phyloP scores from a whole-genome alignment of 2,797 vertebrate species.

The Pseudochaenichthys georgianus region DNA sequence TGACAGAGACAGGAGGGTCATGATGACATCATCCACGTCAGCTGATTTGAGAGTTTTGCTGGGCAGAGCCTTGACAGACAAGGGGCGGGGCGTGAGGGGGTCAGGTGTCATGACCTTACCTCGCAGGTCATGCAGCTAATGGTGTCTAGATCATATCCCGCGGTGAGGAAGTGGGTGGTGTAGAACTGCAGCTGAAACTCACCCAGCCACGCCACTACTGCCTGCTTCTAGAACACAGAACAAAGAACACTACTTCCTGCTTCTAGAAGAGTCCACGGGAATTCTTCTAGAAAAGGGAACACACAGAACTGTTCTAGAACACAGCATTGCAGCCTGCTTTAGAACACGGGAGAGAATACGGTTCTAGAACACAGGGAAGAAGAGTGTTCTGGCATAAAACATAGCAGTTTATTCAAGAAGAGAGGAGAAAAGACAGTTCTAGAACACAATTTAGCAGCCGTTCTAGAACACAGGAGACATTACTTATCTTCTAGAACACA shows the following conservation, averaged over 20 bases:
- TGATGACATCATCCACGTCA: conserved; percentile 80
- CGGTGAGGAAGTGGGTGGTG: conserved; percentile 95
- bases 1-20: conserved; percentile 79
- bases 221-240: conserved; percentile 92
- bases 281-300: conserved; percentile 53
- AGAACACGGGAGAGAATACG: conserved; percentile 20
- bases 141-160: conserved; percentile 97
- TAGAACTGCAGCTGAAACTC: conserved; percentile 99
- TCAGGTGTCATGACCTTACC: conserved; percentile 87
- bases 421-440: not conserved
- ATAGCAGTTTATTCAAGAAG: not conserved
- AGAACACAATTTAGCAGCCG: conserved; percentile 16
- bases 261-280: conserved; percentile 57
- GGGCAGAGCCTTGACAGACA: conserved; percentile 78
- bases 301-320: conserved; percentile 40
- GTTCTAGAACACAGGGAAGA: conserved; percentile 11
- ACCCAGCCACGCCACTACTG: conserved; percentile 95
- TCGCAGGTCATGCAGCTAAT: conserved; percentile 97
- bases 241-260: conserved; percentile 72
- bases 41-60: conserved; percentile 70
- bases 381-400: conserved; percentile 10
- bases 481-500: conserved; percentile 1
- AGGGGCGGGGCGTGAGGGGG: conserved; percentile 67
- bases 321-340: conserved; percentile 15
- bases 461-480: conserved; percentile 11